Evolutionary conservation across 2,113 vertebrate genomes (phyloP).

Genomic region (Anhinga rufa): DNA sequence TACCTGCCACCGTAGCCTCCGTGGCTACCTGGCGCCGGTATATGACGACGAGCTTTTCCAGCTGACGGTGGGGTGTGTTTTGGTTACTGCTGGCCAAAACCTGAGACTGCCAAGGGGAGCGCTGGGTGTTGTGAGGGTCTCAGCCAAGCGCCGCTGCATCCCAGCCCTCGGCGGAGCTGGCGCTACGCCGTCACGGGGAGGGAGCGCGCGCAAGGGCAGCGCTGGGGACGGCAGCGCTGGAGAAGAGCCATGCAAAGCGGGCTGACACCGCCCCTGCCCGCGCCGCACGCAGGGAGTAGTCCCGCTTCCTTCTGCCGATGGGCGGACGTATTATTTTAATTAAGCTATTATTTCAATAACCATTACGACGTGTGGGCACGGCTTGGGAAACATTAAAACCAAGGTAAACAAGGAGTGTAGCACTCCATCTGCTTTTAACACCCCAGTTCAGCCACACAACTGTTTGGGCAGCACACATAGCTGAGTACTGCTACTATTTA

Average conservation of each 20-base stretch:
- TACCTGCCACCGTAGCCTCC: background rate
- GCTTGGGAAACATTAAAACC: background rate
- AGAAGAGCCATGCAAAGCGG: background rate
- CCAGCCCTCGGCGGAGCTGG: background rate
- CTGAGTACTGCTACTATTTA: conserved; percentile 26
- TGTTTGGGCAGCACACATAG: conserved; percentile 10
- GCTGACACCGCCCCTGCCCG: background rate
- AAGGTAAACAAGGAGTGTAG: background rate
- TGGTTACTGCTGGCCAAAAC: background rate
- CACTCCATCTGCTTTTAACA: background rate
- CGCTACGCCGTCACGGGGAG: fast-evolving
- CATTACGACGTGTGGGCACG: fast-evolving
- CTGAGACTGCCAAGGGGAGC: background rate
- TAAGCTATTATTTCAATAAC: background rate
- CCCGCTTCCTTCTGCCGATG: background rate
- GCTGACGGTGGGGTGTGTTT: background rate
- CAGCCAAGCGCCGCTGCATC: background rate
- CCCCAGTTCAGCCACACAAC: background rate
- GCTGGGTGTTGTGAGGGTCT: background rate
- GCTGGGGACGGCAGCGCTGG: background rate
- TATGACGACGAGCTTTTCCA: background rate
- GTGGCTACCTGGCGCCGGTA: background rate
- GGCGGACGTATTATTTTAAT: background rate
- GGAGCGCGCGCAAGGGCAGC: background rate
- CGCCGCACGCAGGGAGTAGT: background rate